These are phyloP conservation scores for Coranthus polyacanthus DNA, from an alignment of 2,797 vertebrate species.

Conservation along the genomic window DNA sequence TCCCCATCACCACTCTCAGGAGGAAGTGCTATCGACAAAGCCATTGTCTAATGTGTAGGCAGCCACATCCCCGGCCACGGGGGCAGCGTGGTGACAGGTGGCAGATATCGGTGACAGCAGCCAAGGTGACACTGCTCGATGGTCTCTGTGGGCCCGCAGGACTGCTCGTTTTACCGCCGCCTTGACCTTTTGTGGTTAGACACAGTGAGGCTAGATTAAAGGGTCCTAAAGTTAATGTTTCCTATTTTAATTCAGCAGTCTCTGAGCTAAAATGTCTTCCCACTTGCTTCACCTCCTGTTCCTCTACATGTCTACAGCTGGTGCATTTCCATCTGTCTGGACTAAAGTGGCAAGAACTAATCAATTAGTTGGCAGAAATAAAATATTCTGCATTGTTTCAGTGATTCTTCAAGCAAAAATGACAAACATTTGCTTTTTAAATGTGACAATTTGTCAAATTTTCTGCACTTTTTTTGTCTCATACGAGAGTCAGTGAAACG, in stretches of 20 bases:
- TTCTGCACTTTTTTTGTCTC: no score
- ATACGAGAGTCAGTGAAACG: no score
- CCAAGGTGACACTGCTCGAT: slow-evolving; percentile 77
- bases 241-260: slow-evolving; percentile 30
- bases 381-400: no score
- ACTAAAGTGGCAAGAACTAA: no score
- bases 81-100: slow-evolving; percentile 74
- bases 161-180: slow-evolving; percentile 57
- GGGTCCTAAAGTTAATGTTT: slow-evolving; percentile 46
- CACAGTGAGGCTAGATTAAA: slow-evolving; percentile 38
- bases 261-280: slow-evolving; percentile 14
- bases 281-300: slow-evolving; percentile 1
- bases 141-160: slow-evolving; percentile 52
- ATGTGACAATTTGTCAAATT: no score
- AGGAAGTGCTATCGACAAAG: slow-evolving; percentile 66
- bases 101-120: slow-evolving; percentile 75
- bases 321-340: no score
- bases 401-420: no score
- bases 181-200: slow-evolving; percentile 68
- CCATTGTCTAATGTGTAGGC: slow-evolving; percentile 48
- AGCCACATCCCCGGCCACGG: slow-evolving; percentile 49
- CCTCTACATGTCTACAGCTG: not conserved
- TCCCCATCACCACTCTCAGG: slow-evolving; percentile 55
- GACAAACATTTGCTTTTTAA: no score
- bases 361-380: no score